A percentile compares a stretch with the other conserved stretches of the same genome.
Conservation (phyloP, 2,888 invertebrate species). For the Embidobia sp. region DNA sequence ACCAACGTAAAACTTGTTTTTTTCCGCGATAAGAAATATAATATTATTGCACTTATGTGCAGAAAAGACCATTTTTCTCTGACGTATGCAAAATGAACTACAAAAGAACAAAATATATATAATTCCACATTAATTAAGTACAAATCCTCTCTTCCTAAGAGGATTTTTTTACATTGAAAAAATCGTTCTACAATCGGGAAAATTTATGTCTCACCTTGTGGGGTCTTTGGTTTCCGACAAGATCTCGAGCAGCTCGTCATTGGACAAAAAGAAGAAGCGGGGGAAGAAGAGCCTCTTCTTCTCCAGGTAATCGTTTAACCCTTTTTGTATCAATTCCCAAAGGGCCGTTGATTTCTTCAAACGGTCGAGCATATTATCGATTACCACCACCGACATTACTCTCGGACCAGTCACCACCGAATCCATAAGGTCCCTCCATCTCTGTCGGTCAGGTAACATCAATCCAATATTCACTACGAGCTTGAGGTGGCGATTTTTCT, state of each 20-base stretch:
- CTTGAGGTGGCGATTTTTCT: no score
- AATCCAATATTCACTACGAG: constrained; percentile 34
- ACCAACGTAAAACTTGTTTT: no score
- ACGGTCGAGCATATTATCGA: constrained; percentile 96
- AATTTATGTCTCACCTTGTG: constrained; percentile 84
- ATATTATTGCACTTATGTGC: no score
- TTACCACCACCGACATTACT: constrained; percentile 92
- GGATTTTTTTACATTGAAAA: no score
- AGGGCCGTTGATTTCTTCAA: constrained; percentile 92
- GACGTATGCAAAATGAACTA: no score
- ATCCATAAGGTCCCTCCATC: constrained; percentile 98
- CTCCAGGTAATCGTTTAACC: constrained; percentile 96
- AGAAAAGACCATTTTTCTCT: no score
- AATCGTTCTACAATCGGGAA: no score
- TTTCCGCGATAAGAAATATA: no score
- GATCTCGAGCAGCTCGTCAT: constrained; percentile 97
- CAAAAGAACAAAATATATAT: no score
- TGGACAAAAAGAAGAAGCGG: constrained; percentile 93
- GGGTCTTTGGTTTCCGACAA: constrained; percentile 98
- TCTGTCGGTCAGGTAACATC: constrained; percentile 72
- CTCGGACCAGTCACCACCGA: constrained; percentile 88
- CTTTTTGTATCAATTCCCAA: constrained; percentile 95
- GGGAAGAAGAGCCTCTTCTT: constrained; percentile 97
- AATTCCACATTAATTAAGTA: no score
- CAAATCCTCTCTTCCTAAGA: no score